Evolutionary conservation across 1,140 invertebrate species (phyloP), one percentile per base, ranked within the genome.

Genomic region (Drepana arcuata): DNA sequence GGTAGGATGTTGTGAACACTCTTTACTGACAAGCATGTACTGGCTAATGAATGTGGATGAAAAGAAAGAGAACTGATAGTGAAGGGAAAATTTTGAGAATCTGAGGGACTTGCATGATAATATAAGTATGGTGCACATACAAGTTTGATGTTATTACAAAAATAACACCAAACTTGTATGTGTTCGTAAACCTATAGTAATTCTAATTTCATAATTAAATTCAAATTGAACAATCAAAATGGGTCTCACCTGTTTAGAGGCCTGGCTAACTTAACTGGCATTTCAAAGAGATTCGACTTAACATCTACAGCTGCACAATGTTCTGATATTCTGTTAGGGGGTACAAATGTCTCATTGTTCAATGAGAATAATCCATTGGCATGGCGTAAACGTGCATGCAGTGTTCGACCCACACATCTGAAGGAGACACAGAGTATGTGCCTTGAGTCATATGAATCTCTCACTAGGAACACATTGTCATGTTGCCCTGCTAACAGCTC

Each of bases 311-410:
- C 66, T 40, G 75, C 59, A 67, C 78, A 82, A 44, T 82, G 75
- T 48, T 82, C 78, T 21, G 75, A 80, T 60, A 82, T 75, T 50
- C 75, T 63, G 39, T 65, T 80, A 18, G 65, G 71, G 39, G 78
- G 75, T 23, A 82, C 78, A 71, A 80, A 82, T 54, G 78, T 82
- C 50, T 82, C 78, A 70, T 82, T 80, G 33, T 82, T 80, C 16
- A 82, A 43, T 24, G 75, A 82, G 42, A 82, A 82, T 2, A 80
- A 48, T 25, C 78, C 78, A 72, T 82, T 73, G 7, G 75, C 75
- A 66, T 82, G 78, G 37, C 73, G 43, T 9, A 82, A 55, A 2
- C 78, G 54, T 14, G 78, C 75, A 69, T 82, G 78, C 1, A 79
- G 49, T 21, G 78, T 82, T 18, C 74, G 57, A 6, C 78, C 78